phyloP scores from a whole-genome alignment of 2,888 invertebrate genomes.

The Hirudinaria manillensis region DNA sequence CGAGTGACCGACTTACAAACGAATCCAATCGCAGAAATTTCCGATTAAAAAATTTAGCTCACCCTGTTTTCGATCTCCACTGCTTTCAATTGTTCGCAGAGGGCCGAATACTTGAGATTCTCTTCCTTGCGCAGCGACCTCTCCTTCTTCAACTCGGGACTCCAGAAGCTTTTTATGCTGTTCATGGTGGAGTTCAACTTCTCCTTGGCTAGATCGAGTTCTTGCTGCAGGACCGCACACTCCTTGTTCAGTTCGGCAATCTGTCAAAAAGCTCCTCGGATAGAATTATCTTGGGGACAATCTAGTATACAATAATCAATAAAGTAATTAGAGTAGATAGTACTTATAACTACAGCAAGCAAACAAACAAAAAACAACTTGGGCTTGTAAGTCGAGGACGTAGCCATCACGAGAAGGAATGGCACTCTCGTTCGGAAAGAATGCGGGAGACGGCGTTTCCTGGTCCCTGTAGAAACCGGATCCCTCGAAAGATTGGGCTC shows the following conservation, averaged over 20 bases:
- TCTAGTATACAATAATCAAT: too few relatives aligned
- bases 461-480: constrained; percentile 41
- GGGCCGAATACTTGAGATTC: constrained; percentile 88
- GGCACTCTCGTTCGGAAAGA: background rate
- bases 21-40: background rate
- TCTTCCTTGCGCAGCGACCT: constrained; percentile 92
- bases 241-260: constrained; percentile 90
- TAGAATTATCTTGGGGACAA: too few relatives aligned
- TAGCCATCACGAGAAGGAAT: constrained; percentile 43
- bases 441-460: constrained; percentile 31
- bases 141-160: constrained; percentile 97
- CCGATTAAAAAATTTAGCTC: background rate
- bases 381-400: constrained; percentile 49
- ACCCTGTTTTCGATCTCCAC: constrained; percentile 35
- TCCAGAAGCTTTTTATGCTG: constrained; percentile 99
- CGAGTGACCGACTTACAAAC: background rate
- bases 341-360: background rate
- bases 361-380: background rate
- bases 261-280: constrained; percentile 62
- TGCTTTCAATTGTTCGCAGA: constrained; percentile 84
- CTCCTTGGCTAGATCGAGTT: constrained; percentile 73
- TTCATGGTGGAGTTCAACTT: constrained; percentile 98
- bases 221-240: constrained; percentile 65
- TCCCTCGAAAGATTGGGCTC: constrained; percentile 41
- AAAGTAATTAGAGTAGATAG: background rate